Base-by-base conservation (phyloP, 2,888 invertebrate species). In the Acleris literana region DNA sequence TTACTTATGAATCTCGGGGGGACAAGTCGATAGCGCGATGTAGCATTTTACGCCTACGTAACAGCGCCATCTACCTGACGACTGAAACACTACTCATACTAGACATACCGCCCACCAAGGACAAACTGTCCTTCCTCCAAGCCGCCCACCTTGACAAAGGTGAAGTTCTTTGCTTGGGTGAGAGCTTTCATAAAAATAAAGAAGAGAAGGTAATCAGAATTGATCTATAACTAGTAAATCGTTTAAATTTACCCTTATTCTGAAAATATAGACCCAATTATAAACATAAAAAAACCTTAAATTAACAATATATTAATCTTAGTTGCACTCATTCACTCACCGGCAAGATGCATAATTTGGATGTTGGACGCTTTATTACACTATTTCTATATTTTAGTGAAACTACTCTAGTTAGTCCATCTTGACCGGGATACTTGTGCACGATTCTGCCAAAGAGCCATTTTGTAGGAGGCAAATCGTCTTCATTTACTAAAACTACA, bases 51-150 rank as follows among this genome's bases (percentile, higher is more conserved):
- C 39, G 39, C 11, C 39, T 39, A 39, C 46, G 46, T 46, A 46
- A 46, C 46, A 46, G 46, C 46, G 46, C 11, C 46, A 46, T 46
- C 46, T 46, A n/a, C 17, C 46, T 1, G 46, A 17, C 61, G 54
- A 22, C 22, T 22, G 22, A 2, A 22, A 22, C 22, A 22, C 22
- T 22, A 22, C 22, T 22, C 22, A 22, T 29, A 13, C 55, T 62
- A 46, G 44, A 63, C 63, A 63, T 63, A 48, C 63, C 63, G 63
- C 63, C 49, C 63, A 63, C 63, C 63, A 63, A 55, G 63, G 55
- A 63, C 63, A 56, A 33, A 55, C 46, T 56, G 63, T 63, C 63
- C 63, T 63, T 62, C 39, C 0, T 4, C 4, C 22, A 22, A 54
- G 53, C 61, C 61, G 61, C 61, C 53, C 54, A 61, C 54, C 61